Evolutionary conservation across 2,797 vertebrate genomes (phyloP).

Genomic region (Prionace glauca): DNA sequence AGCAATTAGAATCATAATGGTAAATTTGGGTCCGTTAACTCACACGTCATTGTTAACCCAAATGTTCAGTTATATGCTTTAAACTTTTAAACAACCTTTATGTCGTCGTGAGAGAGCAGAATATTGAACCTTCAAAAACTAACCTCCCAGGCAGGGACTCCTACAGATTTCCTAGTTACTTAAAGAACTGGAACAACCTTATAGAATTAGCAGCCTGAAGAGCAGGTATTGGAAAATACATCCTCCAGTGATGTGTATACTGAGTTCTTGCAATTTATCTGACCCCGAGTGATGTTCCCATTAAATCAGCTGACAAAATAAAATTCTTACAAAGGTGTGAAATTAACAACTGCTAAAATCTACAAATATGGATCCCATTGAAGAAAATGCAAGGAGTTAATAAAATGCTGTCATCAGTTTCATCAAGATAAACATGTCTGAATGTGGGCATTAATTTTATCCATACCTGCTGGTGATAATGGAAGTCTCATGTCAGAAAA

Average conservation of each 20-base stretch:
- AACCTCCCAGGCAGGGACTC: background rate
- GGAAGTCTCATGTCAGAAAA: background rate
- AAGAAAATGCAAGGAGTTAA: background rate
- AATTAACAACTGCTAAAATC: background rate
- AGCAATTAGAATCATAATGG: no score
- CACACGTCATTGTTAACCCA: background rate
- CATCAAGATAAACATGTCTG: no score
- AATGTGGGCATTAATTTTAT: background rate
- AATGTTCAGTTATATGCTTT: background rate
- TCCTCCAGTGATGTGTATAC: background rate
- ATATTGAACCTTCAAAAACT: background rate
- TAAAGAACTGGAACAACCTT: background rate
- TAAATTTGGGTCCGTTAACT: no score
- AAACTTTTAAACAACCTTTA: background rate
- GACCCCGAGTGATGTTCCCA: background rate
- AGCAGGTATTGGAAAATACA: background rate
- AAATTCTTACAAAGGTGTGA: background rate
- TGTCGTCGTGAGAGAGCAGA: background rate
- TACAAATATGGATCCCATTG: background rate
- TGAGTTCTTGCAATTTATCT: background rate
- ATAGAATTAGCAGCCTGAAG: background rate
- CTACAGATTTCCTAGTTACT: background rate
- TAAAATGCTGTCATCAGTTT: background rate
- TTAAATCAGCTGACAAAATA: background rate
- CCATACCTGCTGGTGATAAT: background rate